These are phyloP conservation scores for Drosophila siamana DNA, from an alignment of 2,888 invertebrate genomes.

Conservation along the genomic window DNA sequence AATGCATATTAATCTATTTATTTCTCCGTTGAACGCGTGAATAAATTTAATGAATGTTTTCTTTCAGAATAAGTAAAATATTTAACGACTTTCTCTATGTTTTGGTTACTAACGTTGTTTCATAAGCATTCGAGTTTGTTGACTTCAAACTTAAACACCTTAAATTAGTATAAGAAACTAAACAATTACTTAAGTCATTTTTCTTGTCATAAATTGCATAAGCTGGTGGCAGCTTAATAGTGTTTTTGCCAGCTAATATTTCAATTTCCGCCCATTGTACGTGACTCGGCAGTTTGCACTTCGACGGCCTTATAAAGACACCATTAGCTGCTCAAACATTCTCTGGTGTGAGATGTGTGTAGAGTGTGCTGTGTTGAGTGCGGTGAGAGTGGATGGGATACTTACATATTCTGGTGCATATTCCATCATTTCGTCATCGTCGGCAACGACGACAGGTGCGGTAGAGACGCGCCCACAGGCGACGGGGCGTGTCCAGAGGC, in stretches of 20 bases:
- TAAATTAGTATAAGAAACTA: background rate
- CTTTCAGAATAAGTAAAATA: too few relatives aligned
- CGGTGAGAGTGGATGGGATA: slow-evolving; percentile 30
- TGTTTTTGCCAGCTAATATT: background rate
- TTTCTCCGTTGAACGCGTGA: too few relatives aligned
- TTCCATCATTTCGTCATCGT: slow-evolving; percentile 81
- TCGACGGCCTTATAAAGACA: slow-evolving; percentile 22
- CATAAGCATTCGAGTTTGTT: background rate
- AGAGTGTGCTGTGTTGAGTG: background rate
- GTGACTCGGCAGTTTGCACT: slow-evolving; percentile 14
- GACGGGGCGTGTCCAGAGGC: slow-evolving; percentile 59
- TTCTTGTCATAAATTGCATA: background rate
- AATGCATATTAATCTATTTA: too few relatives aligned
- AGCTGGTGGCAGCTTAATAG: background rate
- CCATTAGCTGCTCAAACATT: slow-evolving; percentile 27
- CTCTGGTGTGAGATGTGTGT: background rate
- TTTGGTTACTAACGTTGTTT: too few relatives aligned
- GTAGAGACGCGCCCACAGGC: slow-evolving; percentile 36
- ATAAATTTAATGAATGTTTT: too few relatives aligned
- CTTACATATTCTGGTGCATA: slow-evolving; percentile 85
- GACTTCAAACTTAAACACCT: background rate
- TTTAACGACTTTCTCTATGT: too few relatives aligned
- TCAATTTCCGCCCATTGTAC: slow-evolving; percentile 32
- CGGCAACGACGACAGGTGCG: slow-evolving; percentile 62
- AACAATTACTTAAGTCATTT: background rate